Conservation (phyloP, 64 coral and sea anemone genomes). For the Porites lutea region DNA sequence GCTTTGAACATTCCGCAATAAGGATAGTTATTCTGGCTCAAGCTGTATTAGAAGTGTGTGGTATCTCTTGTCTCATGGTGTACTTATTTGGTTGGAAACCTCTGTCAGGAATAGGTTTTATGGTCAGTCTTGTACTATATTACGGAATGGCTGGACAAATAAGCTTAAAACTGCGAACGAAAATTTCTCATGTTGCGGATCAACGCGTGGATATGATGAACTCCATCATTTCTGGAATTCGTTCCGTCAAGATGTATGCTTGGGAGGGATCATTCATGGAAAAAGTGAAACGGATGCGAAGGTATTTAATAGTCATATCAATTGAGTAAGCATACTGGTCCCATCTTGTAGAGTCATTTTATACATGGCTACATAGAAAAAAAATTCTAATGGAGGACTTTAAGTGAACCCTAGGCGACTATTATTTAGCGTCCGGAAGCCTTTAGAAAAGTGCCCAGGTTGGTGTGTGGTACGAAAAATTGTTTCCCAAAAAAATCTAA, state of each 20-base stretch:
- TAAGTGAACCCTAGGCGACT: too few relatives aligned
- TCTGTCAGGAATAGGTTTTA: conserved; percentile 61
- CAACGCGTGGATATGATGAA: conserved; percentile 66
- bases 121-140: conserved; percentile 54
- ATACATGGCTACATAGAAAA: too few relatives aligned
- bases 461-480: too few relatives aligned
- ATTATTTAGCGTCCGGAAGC: too few relatives aligned
- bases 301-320: conserved; percentile 24
- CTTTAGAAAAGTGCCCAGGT: too few relatives aligned
- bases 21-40: not conserved
- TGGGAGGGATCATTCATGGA: conserved; percentile 84
- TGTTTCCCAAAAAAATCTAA: too few relatives aligned
- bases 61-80: conserved; percentile 48
- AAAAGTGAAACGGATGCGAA: conserved; percentile 64
- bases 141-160: conserved; percentile 52
- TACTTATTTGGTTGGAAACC: conserved; percentile 80
- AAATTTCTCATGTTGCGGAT: conserved; percentile 77
- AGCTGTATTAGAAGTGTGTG: conserved; percentile 13
- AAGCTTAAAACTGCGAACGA: conserved; percentile 63
- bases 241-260: conserved; percentile 80
- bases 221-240: conserved; percentile 74
- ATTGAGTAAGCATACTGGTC: too few relatives aligned
- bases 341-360: too few relatives aligned
- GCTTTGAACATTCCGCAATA: conserved; percentile 61
- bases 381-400: too few relatives aligned